Evolutionary conservation across 2,113 vertebrate species (phyloP), one percentile per base, ranked within the genome.

Genomic region (Trematomus loennbergii): DNA sequence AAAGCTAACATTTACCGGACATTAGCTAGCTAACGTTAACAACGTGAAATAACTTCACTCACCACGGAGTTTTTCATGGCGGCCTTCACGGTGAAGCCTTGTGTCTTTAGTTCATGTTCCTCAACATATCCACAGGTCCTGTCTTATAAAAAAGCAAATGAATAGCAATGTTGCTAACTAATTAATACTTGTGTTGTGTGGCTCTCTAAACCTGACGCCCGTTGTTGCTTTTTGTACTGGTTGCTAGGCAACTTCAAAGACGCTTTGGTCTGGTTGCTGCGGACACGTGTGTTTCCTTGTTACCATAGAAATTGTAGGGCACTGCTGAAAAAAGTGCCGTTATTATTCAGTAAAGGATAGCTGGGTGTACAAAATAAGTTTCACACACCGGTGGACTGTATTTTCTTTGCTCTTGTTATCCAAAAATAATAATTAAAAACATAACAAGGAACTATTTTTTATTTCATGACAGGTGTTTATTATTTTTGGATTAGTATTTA

Each of bases 21-120:
- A 18, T 57, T 49, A 25, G 22, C 20, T 59, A 22, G n/a, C 20
- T 12, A 15, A 50, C 52, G 22, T 29, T 59, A 40, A 43, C 49
- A 1, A 12, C n/a, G 45, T 11, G 17, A 59, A 60, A 40, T 49
- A 57, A 75, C 71, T 62, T 43, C 6, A 90, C 95, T 94, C 81
- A 95, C 95, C 93, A 91, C 88, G 0, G 88, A 83, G 88, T 94
- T 94, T 82, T 89, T 94, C 92, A 94, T 92, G 0, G 68, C 86
- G 54, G 94, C 87, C 76, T 88, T 94, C 9, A 92, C 57, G 2
- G 94, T 94, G 79, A 95, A 95, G 18, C 90, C 94, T 40, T 88
- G 68, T 0, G 93, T 78, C 63, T 72, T 89, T 7, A 90, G n/a
- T 45, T 89, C 12, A 3, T 69, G 5, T 29, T 68, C 78, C 52